These are phyloP conservation scores for Epicampocera succincta DNA, from an alignment of 2,888 invertebrate species.

Conservation along the genomic window DNA sequence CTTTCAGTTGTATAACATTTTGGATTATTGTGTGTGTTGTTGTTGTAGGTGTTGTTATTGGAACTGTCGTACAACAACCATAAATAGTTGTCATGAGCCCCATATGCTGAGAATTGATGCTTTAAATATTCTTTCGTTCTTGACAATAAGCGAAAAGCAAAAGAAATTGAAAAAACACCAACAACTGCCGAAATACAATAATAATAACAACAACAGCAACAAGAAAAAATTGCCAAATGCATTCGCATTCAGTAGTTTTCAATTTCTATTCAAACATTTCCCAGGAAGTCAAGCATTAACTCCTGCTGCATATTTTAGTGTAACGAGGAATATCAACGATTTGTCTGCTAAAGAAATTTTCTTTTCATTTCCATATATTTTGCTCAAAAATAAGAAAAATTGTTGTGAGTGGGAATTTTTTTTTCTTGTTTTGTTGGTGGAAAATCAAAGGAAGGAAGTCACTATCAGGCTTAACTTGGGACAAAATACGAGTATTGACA, in stretches of 20 bases:
- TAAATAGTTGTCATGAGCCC: conserved; percentile 67
- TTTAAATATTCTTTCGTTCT: conserved; percentile 58
- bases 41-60: not conserved
- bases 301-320: conserved; percentile 40
- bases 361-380: conserved; percentile 14
- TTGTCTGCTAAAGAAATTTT: conserved; percentile 40
- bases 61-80: conserved; percentile 41
- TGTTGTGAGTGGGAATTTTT: conserved; percentile 1
- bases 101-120: conserved; percentile 68
- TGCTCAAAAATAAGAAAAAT: not conserved
- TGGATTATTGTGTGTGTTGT: conserved; percentile 10
- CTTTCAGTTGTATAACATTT: conserved; percentile 19
- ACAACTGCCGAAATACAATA: not conserved
- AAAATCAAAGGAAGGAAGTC: conserved; percentile 23
- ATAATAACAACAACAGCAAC: conserved; percentile 2
- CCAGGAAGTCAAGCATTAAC: conserved; percentile 62
- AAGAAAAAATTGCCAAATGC: conserved; percentile 45
- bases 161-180: conserved; percentile 27
- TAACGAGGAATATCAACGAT: conserved; percentile 41
- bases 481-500: conserved; percentile 26
- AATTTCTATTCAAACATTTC: conserved; percentile 50
- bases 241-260: conserved; percentile 50
- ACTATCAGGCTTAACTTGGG: conserved; percentile 46
- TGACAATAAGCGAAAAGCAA: conserved; percentile 7
- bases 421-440: not conserved